Evolutionary conservation across 2,113 vertebrate species (phyloP).

Genomic region (Albula glossodonta): DNA sequence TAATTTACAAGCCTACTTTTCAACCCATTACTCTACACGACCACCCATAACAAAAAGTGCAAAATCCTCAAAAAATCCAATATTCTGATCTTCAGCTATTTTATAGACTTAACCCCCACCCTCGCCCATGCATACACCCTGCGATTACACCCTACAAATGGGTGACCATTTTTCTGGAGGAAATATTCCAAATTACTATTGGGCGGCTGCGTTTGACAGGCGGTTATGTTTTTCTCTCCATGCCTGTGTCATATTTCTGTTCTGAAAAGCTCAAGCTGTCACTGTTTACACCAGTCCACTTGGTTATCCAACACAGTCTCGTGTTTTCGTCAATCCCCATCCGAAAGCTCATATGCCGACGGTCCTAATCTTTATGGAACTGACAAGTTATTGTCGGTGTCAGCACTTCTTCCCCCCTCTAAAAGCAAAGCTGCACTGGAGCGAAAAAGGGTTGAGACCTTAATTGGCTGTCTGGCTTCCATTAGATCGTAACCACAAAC

Average conservation of each 20-base stretch:
- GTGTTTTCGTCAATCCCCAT: neutral
- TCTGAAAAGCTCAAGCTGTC: too few relatives aligned
- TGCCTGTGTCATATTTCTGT: neutral
- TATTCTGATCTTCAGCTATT: too few relatives aligned
- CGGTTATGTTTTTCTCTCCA: neutral
- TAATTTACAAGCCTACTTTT: too few relatives aligned
- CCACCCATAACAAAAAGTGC: too few relatives aligned
- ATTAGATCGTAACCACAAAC: slow-evolving; percentile 20
- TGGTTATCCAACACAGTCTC: neutral
- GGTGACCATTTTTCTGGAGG: neutral
- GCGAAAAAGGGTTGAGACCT: neutral
- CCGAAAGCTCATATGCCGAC: neutral
- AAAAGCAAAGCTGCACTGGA: neutral
- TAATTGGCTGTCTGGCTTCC: slow-evolving; percentile 25
- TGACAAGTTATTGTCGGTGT: neutral
- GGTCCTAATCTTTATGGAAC: neutral
- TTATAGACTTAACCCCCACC: too few relatives aligned
- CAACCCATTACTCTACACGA: too few relatives aligned
- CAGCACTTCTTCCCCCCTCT: neutral
- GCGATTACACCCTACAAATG: neutral
- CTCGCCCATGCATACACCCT: neutral
- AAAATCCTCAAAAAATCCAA: too few relatives aligned
- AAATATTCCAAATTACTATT: neutral
- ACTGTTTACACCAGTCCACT: neutral
- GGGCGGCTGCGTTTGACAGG: neutral